phyloP scores from a whole-genome alignment of 2,888 invertebrate genomes.

The Chironomus tentans region DNA sequence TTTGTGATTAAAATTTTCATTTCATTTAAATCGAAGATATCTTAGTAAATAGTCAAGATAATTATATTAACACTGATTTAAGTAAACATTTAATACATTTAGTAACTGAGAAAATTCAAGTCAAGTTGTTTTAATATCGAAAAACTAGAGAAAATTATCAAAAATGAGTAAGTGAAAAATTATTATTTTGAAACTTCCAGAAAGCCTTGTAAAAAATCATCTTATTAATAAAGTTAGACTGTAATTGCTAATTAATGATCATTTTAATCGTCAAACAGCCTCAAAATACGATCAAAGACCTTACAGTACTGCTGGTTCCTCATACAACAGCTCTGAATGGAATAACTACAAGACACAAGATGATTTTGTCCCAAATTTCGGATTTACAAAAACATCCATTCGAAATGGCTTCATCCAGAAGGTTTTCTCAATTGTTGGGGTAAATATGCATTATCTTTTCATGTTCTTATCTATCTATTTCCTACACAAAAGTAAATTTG shows the following conservation, averaged over 20 bases:
- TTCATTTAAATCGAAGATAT: no score
- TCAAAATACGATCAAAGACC: background rate
- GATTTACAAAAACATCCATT: constrained; percentile 61
- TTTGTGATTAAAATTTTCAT: no score
- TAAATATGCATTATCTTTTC: constrained; percentile 29
- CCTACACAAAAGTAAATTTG: background rate
- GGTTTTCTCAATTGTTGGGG: constrained; percentile 61
- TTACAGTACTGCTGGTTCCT: background rate
- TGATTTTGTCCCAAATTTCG: constrained; percentile 52
- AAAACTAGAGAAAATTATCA: background rate
- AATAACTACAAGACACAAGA: background rate
- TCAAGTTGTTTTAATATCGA: background rate
- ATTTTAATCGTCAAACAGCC: background rate
- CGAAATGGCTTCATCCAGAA: constrained; percentile 65
- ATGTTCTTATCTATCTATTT: no score
- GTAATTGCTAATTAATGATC: background rate
- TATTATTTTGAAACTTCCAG: background rate
- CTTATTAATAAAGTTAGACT: no score
- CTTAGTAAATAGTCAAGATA: no score
- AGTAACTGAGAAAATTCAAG: no score
- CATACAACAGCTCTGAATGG: background rate
- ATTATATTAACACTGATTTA: no score
- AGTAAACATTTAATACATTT: no score
- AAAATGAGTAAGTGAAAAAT: constrained; percentile 1
- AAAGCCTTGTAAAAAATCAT: background rate